phyloP scores from a whole-genome alignment of 2,797 vertebrate species.

The Cossypha caffra region DNA sequence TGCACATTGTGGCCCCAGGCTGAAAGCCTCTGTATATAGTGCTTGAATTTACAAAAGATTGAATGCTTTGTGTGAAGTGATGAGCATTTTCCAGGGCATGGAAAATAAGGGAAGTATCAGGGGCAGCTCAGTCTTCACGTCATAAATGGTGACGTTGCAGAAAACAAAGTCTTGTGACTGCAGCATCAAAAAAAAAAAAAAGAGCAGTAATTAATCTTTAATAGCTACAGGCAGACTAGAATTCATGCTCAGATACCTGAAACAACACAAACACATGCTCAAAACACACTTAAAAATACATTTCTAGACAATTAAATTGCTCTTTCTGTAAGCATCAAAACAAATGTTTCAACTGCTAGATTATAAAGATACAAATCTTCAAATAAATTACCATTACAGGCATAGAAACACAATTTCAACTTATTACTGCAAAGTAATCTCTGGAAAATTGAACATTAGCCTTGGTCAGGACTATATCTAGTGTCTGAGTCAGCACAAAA shows the following conservation, averaged over 20 bases:
- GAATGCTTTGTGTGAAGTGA: background rate
- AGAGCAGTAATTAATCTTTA: background rate
- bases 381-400: background rate
- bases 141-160: background rate
- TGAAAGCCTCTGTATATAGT: background rate
- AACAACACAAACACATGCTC: background rate
- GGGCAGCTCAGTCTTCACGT: background rate
- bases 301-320: background rate
- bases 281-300: background rate
- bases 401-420: background rate
- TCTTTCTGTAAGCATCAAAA: background rate
- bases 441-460: background rate
- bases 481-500: slow-evolving; percentile 1
- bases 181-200: background rate
- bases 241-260: slow-evolving; percentile 1
- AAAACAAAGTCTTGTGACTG: background rate
- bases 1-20: background rate
- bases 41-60: background rate
- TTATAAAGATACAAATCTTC: slow-evolving; percentile 5
- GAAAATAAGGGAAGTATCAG: background rate
- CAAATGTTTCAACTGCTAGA: background rate
- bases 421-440: background rate
- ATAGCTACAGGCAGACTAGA: background rate
- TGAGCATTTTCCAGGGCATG: background rate
- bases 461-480: background rate